phyloP scores from a whole-genome alignment of 2,113 vertebrate genomes.

The Anhinga rufa region DNA sequence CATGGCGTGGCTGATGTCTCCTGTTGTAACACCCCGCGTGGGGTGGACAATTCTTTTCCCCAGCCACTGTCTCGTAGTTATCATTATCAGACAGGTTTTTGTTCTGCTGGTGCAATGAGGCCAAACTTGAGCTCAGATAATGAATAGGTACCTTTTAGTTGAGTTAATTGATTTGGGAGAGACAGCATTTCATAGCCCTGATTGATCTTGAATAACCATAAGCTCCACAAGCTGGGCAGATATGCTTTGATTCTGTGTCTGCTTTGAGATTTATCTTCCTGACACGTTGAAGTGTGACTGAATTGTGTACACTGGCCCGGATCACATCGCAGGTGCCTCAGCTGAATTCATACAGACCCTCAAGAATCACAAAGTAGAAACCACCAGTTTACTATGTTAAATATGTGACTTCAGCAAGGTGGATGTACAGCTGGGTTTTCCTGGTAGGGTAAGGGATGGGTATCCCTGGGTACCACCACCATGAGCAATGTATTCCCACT shows the following conservation, averaged over 20 bases:
- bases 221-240: not conserved
- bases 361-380: not conserved
- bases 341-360: not conserved
- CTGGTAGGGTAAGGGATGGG: not conserved
- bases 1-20: not conserved
- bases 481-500: not conserved
- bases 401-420: not conserved
- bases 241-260: not conserved
- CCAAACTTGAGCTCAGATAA: not conserved
- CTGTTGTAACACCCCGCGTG: rapidly evolving
- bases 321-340: not conserved
- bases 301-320: not conserved
- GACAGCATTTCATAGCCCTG: not conserved
- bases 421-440: not conserved
- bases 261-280: not conserved
- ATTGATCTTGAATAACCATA: conserved; percentile 6
- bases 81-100: not conserved
- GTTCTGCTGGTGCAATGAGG: not conserved
- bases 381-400: not conserved
- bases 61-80: not conserved
- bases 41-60: not conserved
- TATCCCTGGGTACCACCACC: not conserved
- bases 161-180: conserved; percentile 26
- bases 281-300: not conserved
- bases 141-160: conserved; percentile 1